A percentile compares a stretch with the other conserved stretches of the same genome.
These are phyloP conservation scores for Lithodes maja DNA, from an alignment of 2,888 invertebrate genomes.

Conservation along the genomic window DNA sequence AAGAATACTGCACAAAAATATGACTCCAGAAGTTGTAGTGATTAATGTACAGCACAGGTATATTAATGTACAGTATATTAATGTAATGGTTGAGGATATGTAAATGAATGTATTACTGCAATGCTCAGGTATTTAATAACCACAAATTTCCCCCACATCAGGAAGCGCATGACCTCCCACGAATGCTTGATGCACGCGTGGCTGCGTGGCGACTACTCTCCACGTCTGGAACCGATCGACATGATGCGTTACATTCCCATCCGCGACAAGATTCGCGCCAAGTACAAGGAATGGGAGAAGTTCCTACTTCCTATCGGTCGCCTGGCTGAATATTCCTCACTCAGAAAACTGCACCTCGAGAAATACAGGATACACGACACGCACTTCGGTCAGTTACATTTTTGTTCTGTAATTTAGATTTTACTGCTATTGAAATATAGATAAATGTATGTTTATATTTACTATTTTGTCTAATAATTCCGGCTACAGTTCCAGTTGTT, in stretches of 20 bases:
- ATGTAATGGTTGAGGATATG: too few species aligned
- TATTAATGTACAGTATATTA: too few species aligned
- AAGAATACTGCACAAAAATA: too few species aligned
- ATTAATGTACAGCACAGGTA: too few species aligned
- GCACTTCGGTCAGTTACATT: conserved; percentile 84
- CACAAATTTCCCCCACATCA: conserved; percentile 73
- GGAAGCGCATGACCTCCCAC: conserved; percentile 98
- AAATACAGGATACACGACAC: conserved; percentile 98
- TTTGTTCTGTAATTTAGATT: neutral
- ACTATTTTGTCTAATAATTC: too few species aligned
- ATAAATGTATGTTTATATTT: too few species aligned
- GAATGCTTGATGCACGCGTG: conserved; percentile 97
- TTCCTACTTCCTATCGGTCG: conserved; percentile 96
- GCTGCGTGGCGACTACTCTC: conserved; percentile 91
- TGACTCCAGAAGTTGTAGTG: too few species aligned
- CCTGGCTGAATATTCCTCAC: conserved; percentile 96
- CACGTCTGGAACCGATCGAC: conserved; percentile 85
- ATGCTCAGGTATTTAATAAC: too few species aligned
- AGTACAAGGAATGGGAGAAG: conserved; percentile 87
- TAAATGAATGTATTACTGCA: too few species aligned
- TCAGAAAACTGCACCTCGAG: conserved; percentile 95
- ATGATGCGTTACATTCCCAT: conserved; percentile 89
- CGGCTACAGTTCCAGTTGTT: too few species aligned
- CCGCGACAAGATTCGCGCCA: conserved; percentile 89
- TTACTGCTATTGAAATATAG: too few species aligned